phyloP scores from a whole-genome alignment of 2,797 vertebrate genomes.

The Rhadinocentrus ornatus region DNA sequence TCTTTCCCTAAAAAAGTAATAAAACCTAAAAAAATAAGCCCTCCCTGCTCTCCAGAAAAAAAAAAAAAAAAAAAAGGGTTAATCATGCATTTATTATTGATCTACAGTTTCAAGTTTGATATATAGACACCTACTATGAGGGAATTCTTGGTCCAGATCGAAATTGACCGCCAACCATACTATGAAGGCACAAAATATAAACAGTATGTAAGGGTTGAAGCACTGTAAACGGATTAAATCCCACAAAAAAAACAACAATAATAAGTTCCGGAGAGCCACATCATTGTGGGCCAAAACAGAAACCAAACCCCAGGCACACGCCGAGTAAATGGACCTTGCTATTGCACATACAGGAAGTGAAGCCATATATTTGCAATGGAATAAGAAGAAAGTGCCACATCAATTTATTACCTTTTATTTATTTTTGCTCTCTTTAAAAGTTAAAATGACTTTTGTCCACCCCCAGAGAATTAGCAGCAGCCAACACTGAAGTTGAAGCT shows the following conservation, averaged over 20 bases:
- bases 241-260: slow-evolving; percentile 45
- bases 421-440: slow-evolving; percentile 60
- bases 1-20: too few relatives aligned
- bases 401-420: slow-evolving; percentile 22
- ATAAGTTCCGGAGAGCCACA: slow-evolving; percentile 58
- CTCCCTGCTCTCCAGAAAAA: too few relatives aligned
- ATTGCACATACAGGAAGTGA: slow-evolving; percentile 88
- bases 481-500: slow-evolving; percentile 35
- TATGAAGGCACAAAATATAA: too few relatives aligned
- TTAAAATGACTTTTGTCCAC: slow-evolving; percentile 58
- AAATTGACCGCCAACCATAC: too few relatives aligned
- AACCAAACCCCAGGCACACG: slow-evolving; percentile 44
- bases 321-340: slow-evolving; percentile 71
- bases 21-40: too few relatives aligned
- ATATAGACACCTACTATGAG: too few relatives aligned
- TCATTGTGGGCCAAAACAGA: slow-evolving; percentile 53
- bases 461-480: slow-evolving; percentile 64
- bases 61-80: too few relatives aligned
- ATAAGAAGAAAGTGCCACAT: slow-evolving; percentile 57
- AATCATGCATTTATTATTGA: too few relatives aligned
- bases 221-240: slow-evolving; percentile 60
- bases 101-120: too few relatives aligned
- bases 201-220: slow-evolving; percentile 4
- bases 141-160: too few relatives aligned
- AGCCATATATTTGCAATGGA: slow-evolving; percentile 71